Evolutionary conservation across 2,888 invertebrate species (phyloP).

Genomic region (Amitus sp.): DNA sequence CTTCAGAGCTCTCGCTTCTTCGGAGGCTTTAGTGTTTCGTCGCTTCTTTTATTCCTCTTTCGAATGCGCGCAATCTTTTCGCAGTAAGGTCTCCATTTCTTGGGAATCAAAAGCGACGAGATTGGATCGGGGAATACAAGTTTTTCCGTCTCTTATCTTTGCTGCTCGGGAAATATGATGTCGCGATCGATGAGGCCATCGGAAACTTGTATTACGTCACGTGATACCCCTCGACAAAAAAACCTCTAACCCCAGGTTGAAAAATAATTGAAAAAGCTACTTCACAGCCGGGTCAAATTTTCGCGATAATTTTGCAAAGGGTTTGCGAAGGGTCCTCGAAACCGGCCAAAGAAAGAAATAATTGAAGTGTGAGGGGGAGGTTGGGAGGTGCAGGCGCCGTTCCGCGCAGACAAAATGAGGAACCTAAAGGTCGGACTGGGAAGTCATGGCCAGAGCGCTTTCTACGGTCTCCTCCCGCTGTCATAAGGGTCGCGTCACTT

Average conservation of each 20-base stretch:
- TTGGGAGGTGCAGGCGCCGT: no score
- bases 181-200: no score
- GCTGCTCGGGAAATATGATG: no score
- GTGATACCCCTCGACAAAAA: no score
- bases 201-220: no score
- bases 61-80: background rate
- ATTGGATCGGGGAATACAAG: background rate
- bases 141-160: no score
- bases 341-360: background rate
- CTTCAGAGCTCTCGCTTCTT: background rate
- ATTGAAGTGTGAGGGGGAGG: constrained; percentile 25
- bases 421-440: constrained; percentile 57
- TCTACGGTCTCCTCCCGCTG: constrained; percentile 63
- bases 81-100: background rate
- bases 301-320: background rate
- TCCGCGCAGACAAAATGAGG: no score
- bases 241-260: no score
- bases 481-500: constrained; percentile 64
- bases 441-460: constrained; percentile 61
- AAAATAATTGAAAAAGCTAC: background rate
- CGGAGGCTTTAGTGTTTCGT: no score
- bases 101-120: background rate
- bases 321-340: background rate
- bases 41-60: no score
- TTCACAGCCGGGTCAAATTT: background rate